Base-by-base conservation (phyloP, 2,113 vertebrate species). In the Arenaria interpres region DNA sequence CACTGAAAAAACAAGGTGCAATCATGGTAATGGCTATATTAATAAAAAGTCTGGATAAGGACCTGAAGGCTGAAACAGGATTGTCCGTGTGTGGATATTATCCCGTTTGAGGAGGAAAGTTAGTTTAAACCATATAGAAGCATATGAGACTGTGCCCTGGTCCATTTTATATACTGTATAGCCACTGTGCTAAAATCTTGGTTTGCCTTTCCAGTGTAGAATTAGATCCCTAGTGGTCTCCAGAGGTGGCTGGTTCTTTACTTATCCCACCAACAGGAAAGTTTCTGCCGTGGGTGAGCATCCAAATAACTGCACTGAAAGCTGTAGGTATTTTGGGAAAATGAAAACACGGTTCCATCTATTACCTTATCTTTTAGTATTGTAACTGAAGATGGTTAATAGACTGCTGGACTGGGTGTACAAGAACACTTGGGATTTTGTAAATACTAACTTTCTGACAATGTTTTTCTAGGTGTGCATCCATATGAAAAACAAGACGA, bases 401-500 rank as follows among this genome's bases (percentile, higher is more conserved):
- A 39, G 64, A 37, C 45, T 57, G 56, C 19, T 46, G 37, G 41
- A 50, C 45, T 35, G 10, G 12, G 35, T n/a, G 45, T 53, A 21
- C 5, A 25, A 16, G 12, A 87, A 20, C 25, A 74, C 15, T 23
- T 22, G 27, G 0, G 3, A 33, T 25, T 81, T 64, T 81, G 35
- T 89, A 39, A 90, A 35, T 43, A 19, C 37, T 89, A 12, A 67
- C 32, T 32, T 78, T 45, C 45, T 92, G 8, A 8, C 37, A 3
- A 12, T 64, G 48, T 67, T 68, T 89, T 95, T 75, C 32, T 97
- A 99, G 99, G 94, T 93, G 66, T 97, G 89, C 97, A 97, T 95
- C 97, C 97, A 12, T 97, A 98, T 48, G 98, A 98, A 93, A 98
- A 98, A 68, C 98, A 98, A 92, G 99, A 98, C 93, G 99, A 98